phyloP scores from a whole-genome alignment of 2,797 vertebrate genomes.

The Galago senegalensis region DNA sequence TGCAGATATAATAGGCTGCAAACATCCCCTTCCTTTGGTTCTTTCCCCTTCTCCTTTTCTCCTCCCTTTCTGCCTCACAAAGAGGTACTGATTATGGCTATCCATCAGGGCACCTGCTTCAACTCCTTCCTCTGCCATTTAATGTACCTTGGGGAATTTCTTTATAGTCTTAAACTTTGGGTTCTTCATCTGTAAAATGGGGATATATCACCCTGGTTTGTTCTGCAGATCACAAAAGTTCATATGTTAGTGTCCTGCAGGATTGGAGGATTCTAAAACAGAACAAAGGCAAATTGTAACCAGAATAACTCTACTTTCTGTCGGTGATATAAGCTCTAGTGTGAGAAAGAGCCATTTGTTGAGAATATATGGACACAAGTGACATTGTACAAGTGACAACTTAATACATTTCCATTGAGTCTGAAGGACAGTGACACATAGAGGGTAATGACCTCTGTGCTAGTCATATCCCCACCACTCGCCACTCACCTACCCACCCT shows the following conservation, averaged over 20 bases:
- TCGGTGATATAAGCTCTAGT: neutral
- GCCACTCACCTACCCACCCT: fast-evolving
- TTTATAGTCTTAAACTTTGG: neutral
- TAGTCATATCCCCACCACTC: no score
- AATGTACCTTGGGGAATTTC: neutral
- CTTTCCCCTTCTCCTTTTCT: neutral
- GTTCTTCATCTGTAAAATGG: neutral
- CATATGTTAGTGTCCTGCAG: neutral
- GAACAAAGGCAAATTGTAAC: neutral
- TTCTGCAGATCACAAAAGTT: neutral
- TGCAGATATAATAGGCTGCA: neutral
- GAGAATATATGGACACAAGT: neutral
- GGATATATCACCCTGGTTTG: fast-evolving
- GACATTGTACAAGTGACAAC: neutral
- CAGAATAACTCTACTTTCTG: neutral
- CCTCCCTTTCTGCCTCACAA: neutral
- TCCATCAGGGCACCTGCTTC: neutral
- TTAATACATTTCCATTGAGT: neutral
- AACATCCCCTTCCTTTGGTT: neutral
- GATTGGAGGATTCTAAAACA: neutral
- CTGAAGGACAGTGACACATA: neutral
- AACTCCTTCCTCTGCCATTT: neutral
- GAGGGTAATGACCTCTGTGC: neutral
- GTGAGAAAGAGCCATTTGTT: neutral
- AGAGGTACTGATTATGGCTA: neutral